Base-by-base conservation (phyloP, 2,888 invertebrate species). In the Ypsolopha sequella region DNA sequence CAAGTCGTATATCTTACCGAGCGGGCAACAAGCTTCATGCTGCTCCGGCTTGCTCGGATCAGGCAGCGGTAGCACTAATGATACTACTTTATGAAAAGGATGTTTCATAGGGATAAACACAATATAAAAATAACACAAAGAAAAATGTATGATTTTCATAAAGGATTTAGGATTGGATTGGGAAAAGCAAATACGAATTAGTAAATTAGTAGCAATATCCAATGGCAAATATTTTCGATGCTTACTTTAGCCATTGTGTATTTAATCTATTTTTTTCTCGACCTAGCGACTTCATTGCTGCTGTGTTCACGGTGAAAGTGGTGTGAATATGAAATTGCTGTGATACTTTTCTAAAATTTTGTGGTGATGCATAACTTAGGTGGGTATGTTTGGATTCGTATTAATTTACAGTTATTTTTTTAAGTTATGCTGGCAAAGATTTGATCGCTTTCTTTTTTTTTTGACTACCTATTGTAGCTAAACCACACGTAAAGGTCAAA, bases 1-100 rank as follows among this genome's bases (percentile, higher is more conserved):
- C 61, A 66, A 65, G 58, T 55, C 57, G 56, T 55, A 55, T 68
- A 61, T 81, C 91, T 92, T 92, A 92, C 92, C 92, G 87, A 94
- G 90, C 80, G 94, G 93, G 89, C 95, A 95, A 91, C 94, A 94
- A 87, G 93, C 93, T 88, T 95, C 95, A 89, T 95, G 95, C 91
- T 95, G 93, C 88, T 93, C 93, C 76, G 94, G 94, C 88, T 93
- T 93, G 84, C 92, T 90, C 78, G 94, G 94, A 87, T 94, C 92
- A 84, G 94, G 93, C 87, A 94, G 89, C 80, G 94, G 94, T 89
- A 94, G 89, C 78, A 92, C 91, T 87, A 92, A 89, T 76, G 89
- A 90, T 78, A 91, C 91, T 91, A 88, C 78, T 73, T 24, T 70
- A 73, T 78, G 70, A 76, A 75, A 76, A 71, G 70, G 77, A 68